Conservation (phyloP, 1,140 invertebrate genomes). For the Littorina saxatilis region DNA sequence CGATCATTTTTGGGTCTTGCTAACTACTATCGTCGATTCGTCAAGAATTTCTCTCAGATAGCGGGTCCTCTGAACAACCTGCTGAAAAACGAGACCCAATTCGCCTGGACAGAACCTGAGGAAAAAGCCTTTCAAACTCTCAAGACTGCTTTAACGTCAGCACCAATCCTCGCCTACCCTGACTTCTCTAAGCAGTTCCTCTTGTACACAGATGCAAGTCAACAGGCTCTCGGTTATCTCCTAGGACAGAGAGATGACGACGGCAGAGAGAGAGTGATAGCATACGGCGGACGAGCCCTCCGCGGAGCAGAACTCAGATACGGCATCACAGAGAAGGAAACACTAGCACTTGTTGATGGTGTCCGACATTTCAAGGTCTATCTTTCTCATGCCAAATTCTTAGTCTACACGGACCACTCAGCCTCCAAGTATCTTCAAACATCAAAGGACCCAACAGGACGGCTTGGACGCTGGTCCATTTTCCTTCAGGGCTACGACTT, state of each 20-base stretch:
- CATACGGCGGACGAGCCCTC: slow-evolving; percentile 1
- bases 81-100: not conserved
- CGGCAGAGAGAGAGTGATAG: not conserved
- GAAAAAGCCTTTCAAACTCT: not conserved
- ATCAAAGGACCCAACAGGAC: not conserved
- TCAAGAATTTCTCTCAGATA: slow-evolving; percentile 44
- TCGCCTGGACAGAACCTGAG: not conserved
- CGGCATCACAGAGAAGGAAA: slow-evolving; percentile 8
- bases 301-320: slow-evolving; percentile 1
- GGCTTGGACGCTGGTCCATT: not conserved
- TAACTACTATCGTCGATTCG: slow-evolving; percentile 52
- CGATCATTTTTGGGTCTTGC: slow-evolving; percentile 57
- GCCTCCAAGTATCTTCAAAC: not conserved
- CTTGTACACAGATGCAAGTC: not conserved
- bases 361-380: not conserved
- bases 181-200: not conserved
- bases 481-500: slow-evolving; percentile 5
- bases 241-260: not conserved
- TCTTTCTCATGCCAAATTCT: not conserved
- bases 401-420: slow-evolving; percentile 10
- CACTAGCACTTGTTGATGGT: not conserved
- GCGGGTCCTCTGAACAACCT: slow-evolving; percentile 41
- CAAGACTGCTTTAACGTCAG: not conserved
- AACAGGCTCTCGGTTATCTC: not conserved
- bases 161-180: not conserved